Conservation (phyloP, 2,113 vertebrate genomes). For the Strigops habroptila region DNA sequence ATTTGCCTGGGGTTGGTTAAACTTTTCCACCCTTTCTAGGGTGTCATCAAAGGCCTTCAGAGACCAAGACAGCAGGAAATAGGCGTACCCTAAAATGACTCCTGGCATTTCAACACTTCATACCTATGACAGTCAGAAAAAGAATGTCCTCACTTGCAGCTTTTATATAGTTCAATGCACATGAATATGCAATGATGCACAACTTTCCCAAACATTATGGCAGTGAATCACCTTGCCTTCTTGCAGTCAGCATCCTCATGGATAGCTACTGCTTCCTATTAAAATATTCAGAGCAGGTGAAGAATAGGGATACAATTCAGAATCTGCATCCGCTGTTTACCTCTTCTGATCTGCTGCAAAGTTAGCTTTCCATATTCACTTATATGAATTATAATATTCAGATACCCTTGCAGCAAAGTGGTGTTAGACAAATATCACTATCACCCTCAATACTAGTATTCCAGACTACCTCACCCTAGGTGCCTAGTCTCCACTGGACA, state of each 20-base stretch:
- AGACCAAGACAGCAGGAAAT: not conserved
- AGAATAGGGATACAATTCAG: not conserved
- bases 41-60: constrained; percentile 36
- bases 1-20: constrained; percentile 22
- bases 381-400: not conserved
- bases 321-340: not conserved
- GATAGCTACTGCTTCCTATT: not conserved
- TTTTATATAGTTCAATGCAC: not conserved
- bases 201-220: not conserved
- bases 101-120: constrained; percentile 2
- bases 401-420: not conserved
- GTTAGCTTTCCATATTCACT: not conserved
- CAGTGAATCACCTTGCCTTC: not conserved
- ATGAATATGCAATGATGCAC: not conserved
- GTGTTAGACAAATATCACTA: not conserved
- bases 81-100: constrained; percentile 25
- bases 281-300: not conserved
- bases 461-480: not conserved
- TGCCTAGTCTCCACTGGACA: not conserved
- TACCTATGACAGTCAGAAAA: constrained; percentile 23
- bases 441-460: not conserved
- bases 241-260: not conserved
- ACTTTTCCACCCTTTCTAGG: not conserved
- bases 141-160: constrained; percentile 41
- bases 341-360: not conserved